A percentile compares a stretch with the other conserved stretches of the same genome.
These are phyloP conservation scores for Heteromormyrus szaboi DNA, from an alignment of 2,797 vertebrate genomes.

Conservation along the genomic window DNA sequence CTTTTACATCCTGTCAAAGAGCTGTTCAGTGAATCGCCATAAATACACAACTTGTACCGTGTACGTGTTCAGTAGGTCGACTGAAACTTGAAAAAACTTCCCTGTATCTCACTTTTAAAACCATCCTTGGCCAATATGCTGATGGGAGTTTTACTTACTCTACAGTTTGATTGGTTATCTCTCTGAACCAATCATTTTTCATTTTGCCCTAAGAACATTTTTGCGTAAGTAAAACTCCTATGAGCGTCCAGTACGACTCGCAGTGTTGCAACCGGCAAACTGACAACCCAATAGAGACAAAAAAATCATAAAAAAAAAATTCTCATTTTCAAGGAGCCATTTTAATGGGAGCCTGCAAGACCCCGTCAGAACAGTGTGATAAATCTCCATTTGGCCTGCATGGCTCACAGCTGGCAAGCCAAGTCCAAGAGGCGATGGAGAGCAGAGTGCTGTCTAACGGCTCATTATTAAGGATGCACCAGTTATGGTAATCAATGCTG, in stretches of 20 bases:
- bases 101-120: neutral
- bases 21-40: neutral
- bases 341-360: neutral
- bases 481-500: constrained; percentile 39
- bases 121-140: neutral
- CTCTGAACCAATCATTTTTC: neutral
- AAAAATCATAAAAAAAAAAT: neutral
- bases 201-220: neutral
- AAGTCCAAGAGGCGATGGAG: constrained; percentile 27
- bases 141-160: neutral
- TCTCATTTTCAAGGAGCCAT: neutral
- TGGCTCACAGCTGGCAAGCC: constrained; percentile 32
- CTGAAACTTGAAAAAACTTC: neutral
- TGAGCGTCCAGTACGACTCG: neutral
- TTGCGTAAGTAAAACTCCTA: neutral
- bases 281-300: neutral
- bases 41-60: neutral
- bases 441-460: constrained; percentile 28
- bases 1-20: neutral
- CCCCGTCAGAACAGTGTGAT: constrained; percentile 11
- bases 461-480: constrained; percentile 44
- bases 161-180: neutral
- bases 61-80: neutral
- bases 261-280: neutral
- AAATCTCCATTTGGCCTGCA: constrained; percentile 33